Conservation (phyloP, 2,797 vertebrate species). For the Vipera ursinii region DNA sequence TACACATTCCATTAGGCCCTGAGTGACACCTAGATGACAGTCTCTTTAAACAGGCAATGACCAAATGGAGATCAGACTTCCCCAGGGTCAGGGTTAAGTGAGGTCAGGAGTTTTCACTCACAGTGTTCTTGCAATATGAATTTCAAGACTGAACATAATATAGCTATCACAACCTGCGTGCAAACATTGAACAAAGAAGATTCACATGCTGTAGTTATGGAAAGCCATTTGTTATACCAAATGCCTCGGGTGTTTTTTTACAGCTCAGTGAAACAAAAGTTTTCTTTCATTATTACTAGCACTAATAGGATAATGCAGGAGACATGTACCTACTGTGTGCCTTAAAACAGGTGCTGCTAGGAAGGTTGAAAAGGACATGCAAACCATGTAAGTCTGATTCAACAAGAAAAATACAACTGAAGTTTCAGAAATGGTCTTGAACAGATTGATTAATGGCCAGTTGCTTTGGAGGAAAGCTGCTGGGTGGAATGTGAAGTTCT, state of each 20-base stretch:
- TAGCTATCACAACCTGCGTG: background rate
- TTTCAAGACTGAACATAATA: background rate
- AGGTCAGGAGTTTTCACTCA: conserved; percentile 18
- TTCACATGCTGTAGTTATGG: background rate
- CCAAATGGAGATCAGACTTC: conserved; percentile 13
- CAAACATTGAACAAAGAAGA: background rate
- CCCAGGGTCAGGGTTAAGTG: conserved; percentile 25
- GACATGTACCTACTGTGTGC: background rate
- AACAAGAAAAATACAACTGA: background rate
- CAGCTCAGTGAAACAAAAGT: background rate
- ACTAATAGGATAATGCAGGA: background rate
- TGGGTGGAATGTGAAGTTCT: background rate
- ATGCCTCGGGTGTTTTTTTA: background rate
- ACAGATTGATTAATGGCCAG: background rate
- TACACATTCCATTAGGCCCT: conserved; percentile 55
- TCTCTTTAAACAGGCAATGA: conserved; percentile 18
- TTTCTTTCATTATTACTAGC: background rate
- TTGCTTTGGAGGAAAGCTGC: background rate
- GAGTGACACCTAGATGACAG: conserved; percentile 13
- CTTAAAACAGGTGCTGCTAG: background rate
- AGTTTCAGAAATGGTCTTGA: background rate
- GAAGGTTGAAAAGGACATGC: background rate
- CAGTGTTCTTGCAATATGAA: background rate
- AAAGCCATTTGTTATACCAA: background rate
- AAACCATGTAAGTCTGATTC: background rate